Base-by-base conservation (phyloP, 2,888 invertebrate genomes). In the Cephus pygmeus region DNA sequence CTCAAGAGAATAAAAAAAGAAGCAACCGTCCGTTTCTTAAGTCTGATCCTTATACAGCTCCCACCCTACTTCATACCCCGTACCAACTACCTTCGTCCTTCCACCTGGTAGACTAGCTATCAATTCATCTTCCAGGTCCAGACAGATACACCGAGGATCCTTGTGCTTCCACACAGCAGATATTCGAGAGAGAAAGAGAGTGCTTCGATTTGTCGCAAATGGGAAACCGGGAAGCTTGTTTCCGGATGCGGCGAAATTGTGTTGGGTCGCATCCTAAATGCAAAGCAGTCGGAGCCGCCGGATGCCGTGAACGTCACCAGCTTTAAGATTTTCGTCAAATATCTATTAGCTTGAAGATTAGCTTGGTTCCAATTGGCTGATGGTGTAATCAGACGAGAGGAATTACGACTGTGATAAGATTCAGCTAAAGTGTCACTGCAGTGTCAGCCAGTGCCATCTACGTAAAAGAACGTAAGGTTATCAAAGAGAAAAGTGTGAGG, bases 311-410 rank as follows among this genome's bases (percentile, higher is more conserved):
- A 9, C 56, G 56, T 56, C 56, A 9, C 2, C 23, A 2, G 40
- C 81, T 84, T 79, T 76, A 79, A 83, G 83, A 84, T 84, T 88
- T 88, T 87, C 88, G 81, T 79, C 81, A 79, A 76, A 36, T 79
- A 83, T 83, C 83, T 84, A 84, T 80, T 82, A 81, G 74, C 31
- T 31, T 31, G 31, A 31, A 31, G 31, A 31, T 31, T 31, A 31
- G 31, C 81, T 86, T 85, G 56, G 56, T 23, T 23, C 56, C 56
- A 15, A 56, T 56, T 56, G 56, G 56, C 56, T 56, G 56, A 23
- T 1, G 56, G 23, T 56, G 56, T 2, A 23, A 23, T 56, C 23
- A 9, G 23, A 23, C 9, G 23, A 23, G 2, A 23, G 56, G 2
- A 23, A 56, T 56, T 1, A 23, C 23, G 9, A 23, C 6, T 56